phyloP scores from a whole-genome alignment of 1,140 invertebrate species.

The Trissolcus basalis region DNA sequence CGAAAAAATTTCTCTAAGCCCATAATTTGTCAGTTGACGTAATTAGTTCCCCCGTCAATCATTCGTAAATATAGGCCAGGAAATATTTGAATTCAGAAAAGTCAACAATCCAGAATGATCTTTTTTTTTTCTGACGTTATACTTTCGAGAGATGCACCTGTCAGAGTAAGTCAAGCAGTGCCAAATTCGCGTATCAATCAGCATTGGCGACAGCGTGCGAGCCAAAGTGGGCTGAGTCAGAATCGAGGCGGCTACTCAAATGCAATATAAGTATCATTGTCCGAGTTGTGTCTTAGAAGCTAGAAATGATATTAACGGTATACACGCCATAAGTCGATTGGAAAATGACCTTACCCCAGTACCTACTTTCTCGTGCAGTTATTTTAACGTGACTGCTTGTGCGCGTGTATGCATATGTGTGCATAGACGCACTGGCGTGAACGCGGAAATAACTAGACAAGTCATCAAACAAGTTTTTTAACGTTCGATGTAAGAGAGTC shows the following conservation, averaged over 20 bases:
- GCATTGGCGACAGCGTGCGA: no score
- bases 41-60: no score
- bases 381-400: conserved; percentile 14
- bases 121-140: conserved; percentile 4
- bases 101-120: no score
- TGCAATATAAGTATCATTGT: conserved; percentile 11
- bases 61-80: background rate
- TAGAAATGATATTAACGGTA: conserved; percentile 55
- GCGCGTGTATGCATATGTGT: conserved; percentile 4
- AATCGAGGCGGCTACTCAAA: background rate
- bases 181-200: no score
- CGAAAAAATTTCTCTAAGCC: no score
- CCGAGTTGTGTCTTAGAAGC: conserved; percentile 15
- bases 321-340: conserved; percentile 42
- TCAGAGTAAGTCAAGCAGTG: no score
- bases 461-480: conserved; percentile 36
- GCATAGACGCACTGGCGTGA: conserved; percentile 12
- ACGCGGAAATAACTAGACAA: conserved; percentile 45
- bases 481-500: conserved; percentile 4
- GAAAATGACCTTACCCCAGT: conserved; percentile 60
- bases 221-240: background rate
- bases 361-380: conserved; percentile 54
- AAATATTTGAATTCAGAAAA: background rate
- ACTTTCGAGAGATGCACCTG: conserved; percentile 5
- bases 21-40: no score